A percentile compares a stretch with the other conserved stretches of the same genome.
Conservation (phyloP, 2,888 invertebrate genomes). For the Oscheius sp. region DNA sequence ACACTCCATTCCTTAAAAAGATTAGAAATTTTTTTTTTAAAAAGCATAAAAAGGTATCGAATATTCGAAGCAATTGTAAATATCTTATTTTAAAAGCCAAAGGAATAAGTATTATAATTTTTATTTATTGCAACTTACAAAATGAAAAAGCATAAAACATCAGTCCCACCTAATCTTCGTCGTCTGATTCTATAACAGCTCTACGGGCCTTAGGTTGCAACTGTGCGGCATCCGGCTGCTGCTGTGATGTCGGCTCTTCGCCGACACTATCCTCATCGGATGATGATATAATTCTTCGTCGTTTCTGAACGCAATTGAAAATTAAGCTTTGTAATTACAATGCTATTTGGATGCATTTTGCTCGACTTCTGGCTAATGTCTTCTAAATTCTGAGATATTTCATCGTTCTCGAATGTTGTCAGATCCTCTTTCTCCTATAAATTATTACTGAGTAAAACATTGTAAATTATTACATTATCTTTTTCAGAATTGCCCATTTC, state of each 20-base stretch:
- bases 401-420: too few species aligned
- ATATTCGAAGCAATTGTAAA: background rate
- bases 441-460: too few species aligned
- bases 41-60: background rate
- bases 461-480: too few species aligned
- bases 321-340: too few species aligned
- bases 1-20: constrained; percentile 21
- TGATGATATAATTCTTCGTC: constrained; percentile 28
- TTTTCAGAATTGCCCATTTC: too few species aligned
- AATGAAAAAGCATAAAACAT: background rate
- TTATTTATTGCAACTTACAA: background rate
- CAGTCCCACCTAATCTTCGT: background rate
- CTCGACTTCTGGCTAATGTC: too few species aligned
- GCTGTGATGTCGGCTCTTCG: background rate
- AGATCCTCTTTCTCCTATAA: too few species aligned
- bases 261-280: constrained; percentile 40
- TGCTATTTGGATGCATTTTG: too few species aligned
- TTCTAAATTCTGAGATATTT: too few species aligned
- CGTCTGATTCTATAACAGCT: constrained; percentile 13
- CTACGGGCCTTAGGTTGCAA: constrained; percentile 9
- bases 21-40: background rate
- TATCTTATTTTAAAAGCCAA: background rate
- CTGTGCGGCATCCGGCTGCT: constrained; percentile 10
- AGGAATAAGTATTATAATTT: too few species aligned
- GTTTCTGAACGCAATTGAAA: constrained; percentile 26